Conservation (phyloP, 2,113 vertebrate species). For the Cynocephalus volans region DNA sequence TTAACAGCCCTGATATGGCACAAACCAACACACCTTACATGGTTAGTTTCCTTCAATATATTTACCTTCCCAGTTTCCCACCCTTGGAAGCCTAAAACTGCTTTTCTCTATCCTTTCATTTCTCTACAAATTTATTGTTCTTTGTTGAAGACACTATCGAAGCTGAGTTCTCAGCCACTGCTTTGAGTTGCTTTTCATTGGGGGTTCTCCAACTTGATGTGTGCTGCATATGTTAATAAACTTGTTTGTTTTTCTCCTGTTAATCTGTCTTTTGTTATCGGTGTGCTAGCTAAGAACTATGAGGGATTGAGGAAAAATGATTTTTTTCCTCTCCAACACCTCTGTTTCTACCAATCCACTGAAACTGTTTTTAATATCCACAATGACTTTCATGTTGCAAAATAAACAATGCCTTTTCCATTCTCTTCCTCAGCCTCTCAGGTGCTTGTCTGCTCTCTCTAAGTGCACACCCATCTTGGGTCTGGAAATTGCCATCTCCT, state of each 20-base stretch:
- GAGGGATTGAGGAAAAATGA: not conserved
- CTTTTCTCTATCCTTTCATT: not conserved
- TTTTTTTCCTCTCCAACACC: not conserved
- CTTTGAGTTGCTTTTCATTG: not conserved
- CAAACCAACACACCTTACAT: not conserved
- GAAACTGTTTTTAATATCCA: not conserved
- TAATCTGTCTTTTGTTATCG: not conserved
- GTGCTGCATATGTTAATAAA: not conserved
- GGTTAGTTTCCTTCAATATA: not conserved
- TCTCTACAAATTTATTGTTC: not conserved
- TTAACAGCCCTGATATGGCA: not conserved
- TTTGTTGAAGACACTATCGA: not conserved
- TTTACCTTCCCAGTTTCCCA: not conserved
- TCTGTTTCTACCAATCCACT: not conserved
- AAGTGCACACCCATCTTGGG: not conserved
- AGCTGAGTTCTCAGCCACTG: not conserved
- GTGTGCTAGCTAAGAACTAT: not conserved
- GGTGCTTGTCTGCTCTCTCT: not conserved
- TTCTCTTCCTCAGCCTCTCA: not conserved
- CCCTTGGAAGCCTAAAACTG: not conserved
- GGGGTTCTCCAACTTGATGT: not conserved
- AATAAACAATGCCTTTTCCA: not conserved
- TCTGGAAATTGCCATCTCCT: not conserved
- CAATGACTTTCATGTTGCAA: not conserved
- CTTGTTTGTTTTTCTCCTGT: not conserved